Conservation (phyloP, 1,140 invertebrate species). For the Euura saliciscinereae region DNA sequence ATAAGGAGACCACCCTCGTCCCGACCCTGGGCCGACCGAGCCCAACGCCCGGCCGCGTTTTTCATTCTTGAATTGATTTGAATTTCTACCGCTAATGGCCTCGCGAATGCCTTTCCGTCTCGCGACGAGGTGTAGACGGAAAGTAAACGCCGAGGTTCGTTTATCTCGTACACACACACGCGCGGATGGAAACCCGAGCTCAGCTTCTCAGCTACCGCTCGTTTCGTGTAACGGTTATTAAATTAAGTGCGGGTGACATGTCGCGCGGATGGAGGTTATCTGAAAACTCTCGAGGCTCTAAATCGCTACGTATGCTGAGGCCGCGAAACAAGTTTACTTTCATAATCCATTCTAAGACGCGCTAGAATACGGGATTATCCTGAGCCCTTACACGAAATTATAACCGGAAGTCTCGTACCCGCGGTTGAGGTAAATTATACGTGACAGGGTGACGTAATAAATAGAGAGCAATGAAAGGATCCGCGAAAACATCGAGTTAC, state of each 20-base stretch:
- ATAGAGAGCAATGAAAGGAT: not conserved
- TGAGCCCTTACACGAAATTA: not conserved
- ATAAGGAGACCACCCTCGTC: conserved; percentile 28
- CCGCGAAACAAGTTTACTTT: conserved; percentile 14
- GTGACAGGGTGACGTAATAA: not conserved
- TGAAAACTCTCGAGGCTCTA: not conserved
- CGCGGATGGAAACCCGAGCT: too few species aligned
- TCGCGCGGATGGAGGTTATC: too few species aligned
- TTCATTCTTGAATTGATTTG: conserved; percentile 3
- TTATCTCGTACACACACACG: too few species aligned
- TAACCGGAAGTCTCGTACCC: not conserved
- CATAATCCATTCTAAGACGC: not conserved
- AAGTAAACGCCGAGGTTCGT: too few species aligned
- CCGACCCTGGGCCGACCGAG: conserved; percentile 16
- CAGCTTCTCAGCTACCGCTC: too few species aligned
- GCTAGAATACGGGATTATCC: not conserved
- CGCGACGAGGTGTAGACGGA: too few species aligned
- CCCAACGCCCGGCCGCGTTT: not conserved
- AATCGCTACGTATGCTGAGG: conserved; percentile 32
- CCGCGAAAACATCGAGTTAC: too few species aligned
- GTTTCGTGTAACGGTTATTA: too few species aligned
- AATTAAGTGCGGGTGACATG: too few species aligned
- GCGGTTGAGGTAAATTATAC: not conserved
- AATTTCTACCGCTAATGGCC: not conserved
- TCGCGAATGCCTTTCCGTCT: not conserved